Base-by-base conservation (phyloP, 2,888 invertebrate species). In the Atethmia centrago region DNA sequence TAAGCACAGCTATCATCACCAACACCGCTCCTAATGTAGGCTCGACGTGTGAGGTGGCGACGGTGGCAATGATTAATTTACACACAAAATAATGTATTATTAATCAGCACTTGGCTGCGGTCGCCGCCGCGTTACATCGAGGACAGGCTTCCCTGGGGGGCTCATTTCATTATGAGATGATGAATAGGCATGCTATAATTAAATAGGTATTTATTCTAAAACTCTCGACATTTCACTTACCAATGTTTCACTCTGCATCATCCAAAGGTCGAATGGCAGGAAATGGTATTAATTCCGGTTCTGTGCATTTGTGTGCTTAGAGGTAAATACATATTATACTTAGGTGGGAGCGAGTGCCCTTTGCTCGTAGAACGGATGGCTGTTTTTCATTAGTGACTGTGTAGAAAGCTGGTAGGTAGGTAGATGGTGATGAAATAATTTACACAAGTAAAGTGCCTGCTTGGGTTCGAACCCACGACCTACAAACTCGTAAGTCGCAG, bases 51-150 rank as follows among this genome's bases (percentile, higher is more conserved):
- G 61, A 68, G 45, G 40, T 61, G 40, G 21, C 31, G 28, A 40
- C 45, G 42, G 31, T 55, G 67, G 53, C 62, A 55, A 47, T 80
- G 81, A 84, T 82, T 82, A 81, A 84, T 82, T 81, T 55, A 58
- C 51, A 68, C 76, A 81, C 55, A 80, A 80, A n/a, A n/a, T n/a
- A n/a, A 76, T 82, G 68, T 69, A 58, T 76, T 58, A 82, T 84
- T 75, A 82, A 84, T 84, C 66, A 75, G 49, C 53, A 45, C 55
- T 68, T 49, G 69, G 53, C 53, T 66, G 58, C 21, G 74, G 62
- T 78, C n/a, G 59, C 25, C 8, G 53, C 64, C 65, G 45, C 51
- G 77, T n/a, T 19, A 55, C 42, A 55, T 16, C 42, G 72, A n/a
- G 36, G 74, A 47, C 81, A 67, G 47, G 19, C 45, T 21, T 67